These are phyloP conservation scores for Psittacus erithacus DNA, from an alignment of 2,113 vertebrate species.

Conservation along the genomic window DNA sequence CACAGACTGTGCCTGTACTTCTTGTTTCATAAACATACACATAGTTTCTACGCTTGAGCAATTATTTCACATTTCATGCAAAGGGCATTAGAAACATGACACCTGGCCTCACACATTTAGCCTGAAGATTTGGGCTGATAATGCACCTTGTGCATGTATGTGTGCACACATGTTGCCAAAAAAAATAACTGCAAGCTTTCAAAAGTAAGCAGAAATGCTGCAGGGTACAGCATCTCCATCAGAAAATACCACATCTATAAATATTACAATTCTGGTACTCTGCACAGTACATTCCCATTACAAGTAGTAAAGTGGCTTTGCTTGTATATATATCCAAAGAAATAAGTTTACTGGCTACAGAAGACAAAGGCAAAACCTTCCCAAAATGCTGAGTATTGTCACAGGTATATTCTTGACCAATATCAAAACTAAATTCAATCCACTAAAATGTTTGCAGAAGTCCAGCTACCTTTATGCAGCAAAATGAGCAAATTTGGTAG, in stretches of 20 bases:
- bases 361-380: neutral
- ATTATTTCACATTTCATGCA: neutral
- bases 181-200: neutral
- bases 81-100: neutral
- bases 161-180: rapidly evolving
- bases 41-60: neutral
- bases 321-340: neutral
- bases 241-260: neutral
- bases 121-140: neutral
- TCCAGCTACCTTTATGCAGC: neutral
- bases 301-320: neutral
- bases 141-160: rapidly evolving
- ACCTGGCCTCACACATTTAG: neutral
- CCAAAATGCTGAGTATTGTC: neutral
- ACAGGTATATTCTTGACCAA: neutral
- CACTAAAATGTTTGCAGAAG: neutral
- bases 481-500: neutral
- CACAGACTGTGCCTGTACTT: neutral
- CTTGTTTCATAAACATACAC: rapidly evolving
- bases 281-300: neutral
- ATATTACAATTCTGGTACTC: neutral
- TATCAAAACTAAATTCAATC: neutral
- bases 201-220: neutral
- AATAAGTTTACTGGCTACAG: neutral
- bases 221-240: neutral